Conservation (phyloP, 2,888 invertebrate genomes). For the Andrena chrysosceles region DNA sequence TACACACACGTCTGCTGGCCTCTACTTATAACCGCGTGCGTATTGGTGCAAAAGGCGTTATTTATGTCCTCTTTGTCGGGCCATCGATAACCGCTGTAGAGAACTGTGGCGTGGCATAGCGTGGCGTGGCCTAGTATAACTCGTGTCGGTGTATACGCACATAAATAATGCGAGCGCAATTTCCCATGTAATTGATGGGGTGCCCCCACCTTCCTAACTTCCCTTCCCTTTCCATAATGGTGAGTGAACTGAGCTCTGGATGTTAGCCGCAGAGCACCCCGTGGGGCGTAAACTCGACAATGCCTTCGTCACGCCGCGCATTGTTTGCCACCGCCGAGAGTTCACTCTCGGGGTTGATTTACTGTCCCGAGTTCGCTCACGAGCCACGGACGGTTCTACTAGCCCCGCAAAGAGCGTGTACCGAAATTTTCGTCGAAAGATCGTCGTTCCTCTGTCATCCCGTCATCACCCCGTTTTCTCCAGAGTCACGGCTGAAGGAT, state of each 20-base stretch:
- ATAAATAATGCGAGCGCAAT: constrained; percentile 82
- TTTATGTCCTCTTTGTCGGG: constrained; percentile 83
- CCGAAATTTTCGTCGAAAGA: constrained; percentile 76
- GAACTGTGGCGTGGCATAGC: constrained; percentile 67
- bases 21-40: constrained; percentile 27
- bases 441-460: constrained; percentile 59
- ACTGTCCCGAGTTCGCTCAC: constrained; percentile 75
- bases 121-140: constrained; percentile 70
- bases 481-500: constrained; percentile 31
- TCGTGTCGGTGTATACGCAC: constrained; percentile 73
- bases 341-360: constrained; percentile 80
- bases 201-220: constrained; percentile 55
- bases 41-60: constrained; percentile 75
- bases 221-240: constrained; percentile 76
- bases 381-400: constrained; percentile 66
- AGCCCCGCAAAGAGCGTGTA: constrained; percentile 80
- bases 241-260: constrained; percentile 76
- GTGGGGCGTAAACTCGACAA: constrained; percentile 84
- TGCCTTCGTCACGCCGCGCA: constrained; percentile 83
- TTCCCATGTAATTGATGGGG: constrained; percentile 84
- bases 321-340: constrained; percentile 82
- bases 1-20: constrained; percentile 14
- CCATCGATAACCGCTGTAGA: constrained; percentile 77
- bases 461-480: constrained; percentile 20
- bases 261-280: constrained; percentile 78